Conservation (phyloP, 2,888 invertebrate species). For the Caenorhabditis parvicauda region DNA sequence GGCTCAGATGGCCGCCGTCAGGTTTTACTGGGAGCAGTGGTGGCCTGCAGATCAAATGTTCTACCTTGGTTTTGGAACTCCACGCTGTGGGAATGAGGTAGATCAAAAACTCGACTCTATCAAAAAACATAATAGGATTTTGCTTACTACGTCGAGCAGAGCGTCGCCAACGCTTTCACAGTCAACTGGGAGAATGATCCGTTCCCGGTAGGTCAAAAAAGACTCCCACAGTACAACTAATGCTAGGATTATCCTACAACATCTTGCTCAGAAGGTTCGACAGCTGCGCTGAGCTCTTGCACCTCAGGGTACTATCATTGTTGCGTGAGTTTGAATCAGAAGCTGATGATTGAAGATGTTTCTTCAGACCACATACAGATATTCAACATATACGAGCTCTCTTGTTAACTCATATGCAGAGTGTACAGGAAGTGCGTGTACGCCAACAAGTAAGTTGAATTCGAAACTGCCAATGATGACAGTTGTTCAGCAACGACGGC, state of each 20-base stretch:
- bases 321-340: slow-evolving; percentile 10
- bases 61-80: slow-evolving; percentile 24
- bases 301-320: slow-evolving; percentile 16
- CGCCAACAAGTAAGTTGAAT: slow-evolving; percentile 6
- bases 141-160: slow-evolving; percentile 25
- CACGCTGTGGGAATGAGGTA: slow-evolving; percentile 30
- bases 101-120: not conserved
- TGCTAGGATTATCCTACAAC: slow-evolving; percentile 16
- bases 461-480: too few relatives aligned
- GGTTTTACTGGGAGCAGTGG: slow-evolving; percentile 25
- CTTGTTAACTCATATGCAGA: slow-evolving; percentile 14
- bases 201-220: slow-evolving; percentile 6
- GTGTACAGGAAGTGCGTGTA: slow-evolving; percentile 9
- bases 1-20: slow-evolving; percentile 26
- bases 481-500: not conserved
- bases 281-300: slow-evolving; percentile 11
- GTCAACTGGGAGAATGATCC: slow-evolving; percentile 21
- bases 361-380: slow-evolving; percentile 15
- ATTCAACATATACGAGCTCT: slow-evolving; percentile 19
- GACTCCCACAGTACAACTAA: not conserved
- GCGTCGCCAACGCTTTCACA: slow-evolving; percentile 18
- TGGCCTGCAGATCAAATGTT: slow-evolving; percentile 30
- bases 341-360: not conserved
- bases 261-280: slow-evolving; percentile 10
- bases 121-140: slow-evolving; percentile 11